Base-by-base conservation (phyloP, 2,113 vertebrate species). In the Polypterus senegalus region DNA sequence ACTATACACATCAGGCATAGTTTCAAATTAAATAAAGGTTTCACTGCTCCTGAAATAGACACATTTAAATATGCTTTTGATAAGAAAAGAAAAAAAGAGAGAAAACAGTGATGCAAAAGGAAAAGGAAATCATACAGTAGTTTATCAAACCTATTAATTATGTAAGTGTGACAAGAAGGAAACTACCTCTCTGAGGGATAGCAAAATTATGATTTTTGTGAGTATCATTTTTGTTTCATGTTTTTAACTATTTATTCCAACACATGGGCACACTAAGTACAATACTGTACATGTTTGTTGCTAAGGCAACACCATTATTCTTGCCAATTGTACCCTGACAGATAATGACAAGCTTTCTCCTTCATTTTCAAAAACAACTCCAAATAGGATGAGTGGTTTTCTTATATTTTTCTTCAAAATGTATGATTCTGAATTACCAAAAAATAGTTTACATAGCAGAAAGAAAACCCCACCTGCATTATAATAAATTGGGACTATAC, bases 211-310 rank as follows among this genome's bases (percentile, higher is more conserved):
- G 56, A 49, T 46, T 47, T 57, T 62, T 61, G 10, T 49, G 6
- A 64, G 48, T 9, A n/a, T n/a, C n/a, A n/a, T n/a, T n/a, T n/a
- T 54, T 10, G 48, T 48, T 63, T 47, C 27, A 2, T 11, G 4
- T 48, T 27, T 49, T 62, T 9, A 9, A 52, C 48, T 47, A 9
- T 54, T 61, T 11, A 60, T 54, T 53, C 51, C 54, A 54, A 43
- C 51, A 49, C 60, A 48, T 53, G 49, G 58, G 47, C 58, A 47
- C 44, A 61, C 48, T 44, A 46, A 47, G 10, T 58, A 58, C 52
- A 62, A 62, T 60, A 60, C 48, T 52, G 48, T 57, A 45, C 10
- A 5, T 64, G 47, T 61, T 58, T 60, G 59, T 67, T 67, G 59
- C 62, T 59, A 59, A 9, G 47, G 55, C 49, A 59, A 62, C 68